phyloP scores from a whole-genome alignment of 2,888 invertebrate species.

The Drosophila lacicola region DNA sequence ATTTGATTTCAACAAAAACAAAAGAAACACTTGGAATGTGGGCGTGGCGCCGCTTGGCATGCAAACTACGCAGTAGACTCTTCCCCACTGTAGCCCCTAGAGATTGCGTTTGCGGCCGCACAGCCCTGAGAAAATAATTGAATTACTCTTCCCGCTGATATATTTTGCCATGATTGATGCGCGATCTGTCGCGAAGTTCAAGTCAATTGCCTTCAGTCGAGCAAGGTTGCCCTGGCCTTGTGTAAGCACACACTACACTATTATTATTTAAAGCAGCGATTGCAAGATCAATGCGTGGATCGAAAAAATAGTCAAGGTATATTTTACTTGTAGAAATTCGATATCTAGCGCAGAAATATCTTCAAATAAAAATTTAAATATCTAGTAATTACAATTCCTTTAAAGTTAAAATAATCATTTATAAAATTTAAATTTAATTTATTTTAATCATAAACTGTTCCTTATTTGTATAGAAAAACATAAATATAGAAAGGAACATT shows the following conservation, averaged over 20 bases:
- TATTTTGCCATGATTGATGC: conserved; percentile 47
- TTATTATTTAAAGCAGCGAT: too few relatives aligned
- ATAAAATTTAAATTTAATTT: neutral
- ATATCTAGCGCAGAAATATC: too few relatives aligned
- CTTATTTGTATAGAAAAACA: too few relatives aligned
- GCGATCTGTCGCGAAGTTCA: conserved; percentile 45
- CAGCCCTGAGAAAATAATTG: conserved; percentile 41
- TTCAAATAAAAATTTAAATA: neutral
- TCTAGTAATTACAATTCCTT: neutral
- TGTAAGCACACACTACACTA: too few relatives aligned
- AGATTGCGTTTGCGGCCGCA: conserved; percentile 18
- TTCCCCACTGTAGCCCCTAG: conserved; percentile 2
- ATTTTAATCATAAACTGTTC: neutral
- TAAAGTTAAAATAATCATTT: too few relatives aligned
- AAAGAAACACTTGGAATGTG: conserved; percentile 15
- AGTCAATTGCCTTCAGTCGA: conserved; percentile 38
- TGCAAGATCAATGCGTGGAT: conserved; percentile 10
- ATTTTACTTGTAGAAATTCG: too few relatives aligned
- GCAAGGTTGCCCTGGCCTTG: conserved; percentile 11
- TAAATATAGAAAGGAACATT: too few relatives aligned
- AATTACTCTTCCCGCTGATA: conserved; percentile 35
- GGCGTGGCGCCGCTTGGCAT: conserved; percentile 1
- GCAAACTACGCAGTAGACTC: neutral
- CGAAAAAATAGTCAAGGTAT: too few relatives aligned
- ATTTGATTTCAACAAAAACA: conserved; percentile 30